Conservation (phyloP, 2,797 vertebrate genomes). For the Vultur gryphus region DNA sequence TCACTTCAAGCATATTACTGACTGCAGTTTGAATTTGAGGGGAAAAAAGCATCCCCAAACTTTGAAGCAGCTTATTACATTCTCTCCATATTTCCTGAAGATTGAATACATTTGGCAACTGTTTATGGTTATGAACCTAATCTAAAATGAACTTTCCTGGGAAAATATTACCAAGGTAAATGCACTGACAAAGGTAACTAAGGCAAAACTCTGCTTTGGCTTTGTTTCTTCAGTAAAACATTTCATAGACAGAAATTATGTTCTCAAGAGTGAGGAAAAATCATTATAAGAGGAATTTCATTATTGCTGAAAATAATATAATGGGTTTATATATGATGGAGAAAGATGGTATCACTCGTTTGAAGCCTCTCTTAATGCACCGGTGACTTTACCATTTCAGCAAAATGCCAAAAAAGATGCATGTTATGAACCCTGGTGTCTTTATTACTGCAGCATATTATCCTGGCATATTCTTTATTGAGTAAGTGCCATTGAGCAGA, state of each 20-base stretch:
- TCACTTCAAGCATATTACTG: not conserved
- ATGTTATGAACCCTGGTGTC: not conserved
- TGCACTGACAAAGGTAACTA: constrained; percentile 7
- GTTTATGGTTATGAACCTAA: constrained; percentile 26
- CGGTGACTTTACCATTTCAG: constrained; percentile 35
- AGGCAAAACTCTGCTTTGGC: not conserved
- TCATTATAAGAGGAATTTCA: constrained; percentile 36
- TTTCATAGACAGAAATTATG: not conserved
- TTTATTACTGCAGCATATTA: constrained; percentile 7
- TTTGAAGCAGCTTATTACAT: not conserved
- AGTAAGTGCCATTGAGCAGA: constrained; percentile 21
- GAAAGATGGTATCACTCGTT: constrained; percentile 29
- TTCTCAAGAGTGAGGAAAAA: constrained; percentile 19
- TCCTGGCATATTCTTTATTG: not conserved
- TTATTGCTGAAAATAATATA: not conserved
- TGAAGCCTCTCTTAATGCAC: constrained; percentile 39
- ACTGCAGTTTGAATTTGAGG: not conserved
- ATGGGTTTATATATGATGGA: not conserved
- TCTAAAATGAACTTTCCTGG: not conserved
- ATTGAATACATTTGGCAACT: not conserved
- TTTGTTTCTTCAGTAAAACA: constrained; percentile 1
- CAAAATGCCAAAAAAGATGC: constrained; percentile 47
- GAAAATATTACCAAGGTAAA: constrained; percentile 17
- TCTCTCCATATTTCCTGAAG: not conserved
- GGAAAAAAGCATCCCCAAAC: not conserved